Base-by-base conservation (phyloP, 2,888 invertebrate species). In the Lasioglossum morio region DNA sequence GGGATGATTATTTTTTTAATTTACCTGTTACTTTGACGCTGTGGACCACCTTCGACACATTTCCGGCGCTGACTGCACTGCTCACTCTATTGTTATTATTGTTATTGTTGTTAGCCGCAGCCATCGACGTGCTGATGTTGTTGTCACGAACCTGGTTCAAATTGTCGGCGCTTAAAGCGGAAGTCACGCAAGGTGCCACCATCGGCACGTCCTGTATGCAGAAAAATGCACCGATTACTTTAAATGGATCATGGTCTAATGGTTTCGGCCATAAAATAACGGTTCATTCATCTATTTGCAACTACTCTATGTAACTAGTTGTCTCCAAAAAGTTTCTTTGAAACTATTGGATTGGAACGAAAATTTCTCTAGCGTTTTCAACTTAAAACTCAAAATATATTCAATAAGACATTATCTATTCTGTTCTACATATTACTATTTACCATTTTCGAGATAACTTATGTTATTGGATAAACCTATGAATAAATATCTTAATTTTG, bases 101-200 rank as follows among this genome's bases (percentile, higher is more conserved):
- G 23, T 93, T 91, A 40, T 88, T 92, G 70, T 88, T 91, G 37
- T 77, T 89, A 75, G 79, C 82, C 30, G 82, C 77, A 53, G 87
- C 72, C 79, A 85, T 77, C 77, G 87, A 89, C 83, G 90, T 86
- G 83, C 88, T 87, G 79, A 88, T 88, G 46, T 76, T 63, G 75
- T 85, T 92, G 85, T 93, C 94, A 78, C 92, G 93, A 85, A 91
- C 91, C 86, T 94, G 92, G 85, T 92, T 94, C 87, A 94, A 92
- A 91, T 94, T 94, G 86, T 92, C 94, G 72, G 90, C 94, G 87
- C 94, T 94, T 90, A 94, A 91, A 43, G 94, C 92, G 86, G 94
- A 93, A 89, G 94, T 94, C 88, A 94, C 92, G 92, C 93, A 94
- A 88, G 94, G 92, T 82, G 94, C 89, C 91, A 93, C 92, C 84